Conservation (phyloP, 2,888 invertebrate genomes). For the Arrhopalites spinosus region DNA sequence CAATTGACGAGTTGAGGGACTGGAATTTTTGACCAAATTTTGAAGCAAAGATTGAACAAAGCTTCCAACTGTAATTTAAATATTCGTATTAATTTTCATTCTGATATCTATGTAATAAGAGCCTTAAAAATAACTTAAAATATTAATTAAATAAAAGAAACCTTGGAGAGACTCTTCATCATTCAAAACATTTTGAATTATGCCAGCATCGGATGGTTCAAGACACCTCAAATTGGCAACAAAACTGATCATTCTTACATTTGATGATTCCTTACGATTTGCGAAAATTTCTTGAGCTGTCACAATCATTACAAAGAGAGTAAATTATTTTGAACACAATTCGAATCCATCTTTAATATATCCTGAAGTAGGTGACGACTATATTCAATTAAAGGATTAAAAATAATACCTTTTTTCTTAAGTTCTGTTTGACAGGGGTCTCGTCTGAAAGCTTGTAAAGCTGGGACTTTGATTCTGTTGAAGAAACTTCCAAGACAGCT, state of each 20-base stretch:
- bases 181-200: constrained; percentile 60
- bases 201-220: constrained; percentile 31
- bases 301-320: too few relatives aligned
- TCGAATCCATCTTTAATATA: too few relatives aligned
- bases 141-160: constrained; percentile 49
- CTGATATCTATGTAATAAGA: too few relatives aligned
- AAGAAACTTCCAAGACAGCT: constrained; percentile 15
- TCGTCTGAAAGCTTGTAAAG: constrained; percentile 46
- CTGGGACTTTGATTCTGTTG: constrained; percentile 34
- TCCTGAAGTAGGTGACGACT: too few relatives aligned
- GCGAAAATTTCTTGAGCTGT: constrained; percentile 35
- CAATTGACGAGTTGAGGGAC: constrained; percentile 71
- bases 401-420: too few relatives aligned
- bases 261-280: neutral
- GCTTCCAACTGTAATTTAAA: constrained; percentile 71
- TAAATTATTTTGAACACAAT: too few relatives aligned
- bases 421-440: constrained; percentile 46
- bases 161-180: constrained; percentile 75
- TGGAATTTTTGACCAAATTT: constrained; percentile 76
- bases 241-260: constrained; percentile 45
- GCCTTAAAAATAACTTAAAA: neutral
- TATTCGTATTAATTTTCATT: neutral
- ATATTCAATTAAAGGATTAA: too few relatives aligned
- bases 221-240: constrained; percentile 41
- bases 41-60: constrained; percentile 83